Percentiles rank a stretch among this genome's conserved stretches.
phyloP scores from a whole-genome alignment of 2,113 vertebrate species.

The Falcunculus frontatus region DNA sequence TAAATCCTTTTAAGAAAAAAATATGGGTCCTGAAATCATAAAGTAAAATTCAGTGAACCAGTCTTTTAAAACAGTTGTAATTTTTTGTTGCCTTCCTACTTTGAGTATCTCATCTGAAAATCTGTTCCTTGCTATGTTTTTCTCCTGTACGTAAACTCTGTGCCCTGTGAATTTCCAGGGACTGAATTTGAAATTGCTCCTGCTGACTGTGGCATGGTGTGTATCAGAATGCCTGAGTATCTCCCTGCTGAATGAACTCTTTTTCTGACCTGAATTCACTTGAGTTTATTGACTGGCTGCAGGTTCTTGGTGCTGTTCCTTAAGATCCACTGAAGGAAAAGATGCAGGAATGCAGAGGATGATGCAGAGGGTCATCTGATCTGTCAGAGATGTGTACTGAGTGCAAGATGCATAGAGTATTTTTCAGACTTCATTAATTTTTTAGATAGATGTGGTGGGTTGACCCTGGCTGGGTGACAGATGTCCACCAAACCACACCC shows the following conservation, averaged over 20 bases:
- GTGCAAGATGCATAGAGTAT: constrained; percentile 95
- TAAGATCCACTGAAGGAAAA: constrained; percentile 89
- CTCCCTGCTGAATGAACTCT: constrained; percentile 89
- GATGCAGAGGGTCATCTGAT: constrained; percentile 95
- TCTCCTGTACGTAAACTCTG: constrained; percentile 94
- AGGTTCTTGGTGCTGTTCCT: constrained; percentile 80
- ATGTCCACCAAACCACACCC: background rate
- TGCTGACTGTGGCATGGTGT: constrained; percentile 84
- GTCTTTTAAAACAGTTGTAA: constrained; percentile 53
- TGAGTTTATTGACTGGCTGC: constrained; percentile 78
- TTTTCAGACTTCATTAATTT: constrained; percentile 82
- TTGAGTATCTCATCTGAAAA: constrained; percentile 93
- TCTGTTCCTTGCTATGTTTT: constrained; percentile 96
- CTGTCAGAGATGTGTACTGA: constrained; percentile 93
- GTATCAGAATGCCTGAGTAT: constrained; percentile 90
- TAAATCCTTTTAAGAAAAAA: background rate
- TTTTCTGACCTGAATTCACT: constrained; percentile 87
- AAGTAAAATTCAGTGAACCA: constrained; percentile 53
- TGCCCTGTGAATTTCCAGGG: constrained; percentile 92
- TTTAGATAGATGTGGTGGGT: constrained; percentile 49
- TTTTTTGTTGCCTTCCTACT: constrained; percentile 76
- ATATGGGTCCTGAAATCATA: constrained; percentile 1
- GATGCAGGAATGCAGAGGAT: constrained; percentile 93
- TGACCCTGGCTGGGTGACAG: background rate
- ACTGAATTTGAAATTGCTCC: constrained; percentile 97